Conservation (phyloP, 2,113 vertebrate genomes). For the Toxotes jaculatrix region DNA sequence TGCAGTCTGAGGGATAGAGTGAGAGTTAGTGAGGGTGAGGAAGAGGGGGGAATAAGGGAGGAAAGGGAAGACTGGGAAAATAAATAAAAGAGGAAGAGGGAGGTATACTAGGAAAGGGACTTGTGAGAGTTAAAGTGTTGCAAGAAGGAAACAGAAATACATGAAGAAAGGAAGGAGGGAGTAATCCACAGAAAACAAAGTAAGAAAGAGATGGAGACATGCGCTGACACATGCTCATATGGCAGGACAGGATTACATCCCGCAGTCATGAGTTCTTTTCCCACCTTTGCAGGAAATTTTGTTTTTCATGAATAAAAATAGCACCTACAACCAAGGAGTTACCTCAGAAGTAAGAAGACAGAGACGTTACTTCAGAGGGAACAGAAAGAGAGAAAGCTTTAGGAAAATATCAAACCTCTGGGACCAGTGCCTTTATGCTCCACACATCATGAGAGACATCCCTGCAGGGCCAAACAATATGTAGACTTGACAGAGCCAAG, state of each 20-base stretch:
- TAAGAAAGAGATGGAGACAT: neutral
- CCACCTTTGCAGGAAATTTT: neutral
- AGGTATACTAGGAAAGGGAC: neutral
- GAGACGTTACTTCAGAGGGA: constrained; percentile 5
- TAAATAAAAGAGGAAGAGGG: neutral
- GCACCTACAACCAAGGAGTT: neutral
- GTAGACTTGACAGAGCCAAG: neutral
- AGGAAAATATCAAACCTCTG: neutral
- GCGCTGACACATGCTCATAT: neutral
- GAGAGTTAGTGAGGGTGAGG: constrained; percentile 25
- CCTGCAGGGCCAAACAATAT: neutral
- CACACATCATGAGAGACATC: neutral
- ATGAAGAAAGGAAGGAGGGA: neutral
- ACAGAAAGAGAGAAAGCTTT: neutral
- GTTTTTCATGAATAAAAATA: constrained; percentile 34
- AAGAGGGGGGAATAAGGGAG: neutral
- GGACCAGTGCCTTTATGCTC: neutral
- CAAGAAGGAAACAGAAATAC: neutral
- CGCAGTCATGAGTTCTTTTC: constrained; percentile 2
- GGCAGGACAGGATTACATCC: neutral
- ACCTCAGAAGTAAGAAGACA: neutral
- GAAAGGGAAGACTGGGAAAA: neutral
- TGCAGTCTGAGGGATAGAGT: constrained; percentile 50
- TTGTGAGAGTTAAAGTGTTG: neutral
- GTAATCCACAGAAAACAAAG: neutral